Evolutionary conservation across 2,113 vertebrate genomes (phyloP).

Genomic region (Megatriorchis doriae): DNA sequence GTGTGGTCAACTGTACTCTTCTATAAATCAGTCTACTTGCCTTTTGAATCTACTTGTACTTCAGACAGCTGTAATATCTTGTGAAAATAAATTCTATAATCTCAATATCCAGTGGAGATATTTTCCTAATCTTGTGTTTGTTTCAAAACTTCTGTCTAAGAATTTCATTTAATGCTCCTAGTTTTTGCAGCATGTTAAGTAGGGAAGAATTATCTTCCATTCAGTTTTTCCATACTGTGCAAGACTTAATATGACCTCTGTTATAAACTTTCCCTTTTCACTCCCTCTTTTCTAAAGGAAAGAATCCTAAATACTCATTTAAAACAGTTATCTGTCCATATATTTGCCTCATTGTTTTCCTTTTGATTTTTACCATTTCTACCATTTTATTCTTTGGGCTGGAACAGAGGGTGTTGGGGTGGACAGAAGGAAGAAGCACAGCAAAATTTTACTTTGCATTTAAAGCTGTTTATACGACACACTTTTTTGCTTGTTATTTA

Average conservation of each 20-base stretch:
- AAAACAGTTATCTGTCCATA: background rate
- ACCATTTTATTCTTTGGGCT: background rate
- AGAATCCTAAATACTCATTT: background rate
- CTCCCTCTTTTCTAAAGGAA: background rate
- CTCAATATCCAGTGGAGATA: background rate
- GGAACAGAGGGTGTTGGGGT: background rate
- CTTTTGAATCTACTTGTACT: background rate
- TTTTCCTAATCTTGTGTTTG: background rate
- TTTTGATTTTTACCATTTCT: background rate
- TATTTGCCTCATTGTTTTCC: background rate
- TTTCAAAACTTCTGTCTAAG: background rate
- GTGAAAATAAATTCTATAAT: background rate
- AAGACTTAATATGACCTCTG: background rate
- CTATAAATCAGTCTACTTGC: background rate
- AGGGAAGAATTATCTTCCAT: background rate
- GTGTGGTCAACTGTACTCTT: background rate
- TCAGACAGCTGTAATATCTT: background rate
- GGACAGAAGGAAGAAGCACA: background rate
- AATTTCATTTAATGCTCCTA: background rate
- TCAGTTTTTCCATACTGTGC: background rate
- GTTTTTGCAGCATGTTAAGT: background rate
- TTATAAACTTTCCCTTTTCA: background rate
- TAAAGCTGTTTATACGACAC: background rate
- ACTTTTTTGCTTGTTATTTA: background rate
- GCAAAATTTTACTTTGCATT: background rate